phyloP scores from a whole-genome alignment of 23 tunicate species.

The Corella eumyota region DNA sequence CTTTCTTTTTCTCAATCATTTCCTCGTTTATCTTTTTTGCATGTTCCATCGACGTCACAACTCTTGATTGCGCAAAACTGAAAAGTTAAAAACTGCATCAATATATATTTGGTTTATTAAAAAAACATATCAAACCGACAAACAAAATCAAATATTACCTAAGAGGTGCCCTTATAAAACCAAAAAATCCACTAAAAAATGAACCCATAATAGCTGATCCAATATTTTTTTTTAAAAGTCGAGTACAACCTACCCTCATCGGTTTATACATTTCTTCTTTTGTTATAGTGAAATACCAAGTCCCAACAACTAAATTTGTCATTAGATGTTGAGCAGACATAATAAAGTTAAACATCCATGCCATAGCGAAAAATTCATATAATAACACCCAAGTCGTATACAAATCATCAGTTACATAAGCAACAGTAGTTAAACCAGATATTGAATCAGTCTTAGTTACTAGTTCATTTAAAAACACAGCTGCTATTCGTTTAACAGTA shows the following conservation, averaged over 20 bases:
- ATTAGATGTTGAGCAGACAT: slow-evolving; percentile 54
- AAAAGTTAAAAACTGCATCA: neutral
- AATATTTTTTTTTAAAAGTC: slow-evolving; percentile 52
- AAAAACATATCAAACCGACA: too few relatives aligned
- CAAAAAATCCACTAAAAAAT: slow-evolving; percentile 53
- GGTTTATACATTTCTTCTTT: slow-evolving; percentile 54
- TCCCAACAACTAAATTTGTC: slow-evolving; percentile 25
- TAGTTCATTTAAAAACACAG: slow-evolving; percentile 31
- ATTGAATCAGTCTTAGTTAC: neutral
- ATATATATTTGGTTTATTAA: neutral
- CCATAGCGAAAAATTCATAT: slow-evolving; percentile 41
- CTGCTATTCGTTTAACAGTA: slow-evolving; percentile 31
- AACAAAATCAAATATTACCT: slow-evolving; percentile 23
- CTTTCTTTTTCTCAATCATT: neutral
- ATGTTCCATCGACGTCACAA: slow-evolving; percentile 12
- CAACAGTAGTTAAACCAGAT: slow-evolving; percentile 8
- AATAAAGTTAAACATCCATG: slow-evolving; percentile 55
- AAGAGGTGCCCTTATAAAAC: slow-evolving; percentile 51
- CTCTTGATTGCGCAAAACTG: slow-evolving; percentile 51
- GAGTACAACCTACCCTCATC: slow-evolving; percentile 37
- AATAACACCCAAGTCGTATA: slow-evolving; percentile 44
- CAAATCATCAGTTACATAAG: slow-evolving; percentile 19
- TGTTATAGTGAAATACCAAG: slow-evolving; percentile 54
- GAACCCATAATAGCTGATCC: slow-evolving; percentile 73
- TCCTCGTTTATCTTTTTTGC: slow-evolving; percentile 8